phyloP scores from a whole-genome alignment of 2,113 vertebrate species.

The Notiomystis cincta region DNA sequence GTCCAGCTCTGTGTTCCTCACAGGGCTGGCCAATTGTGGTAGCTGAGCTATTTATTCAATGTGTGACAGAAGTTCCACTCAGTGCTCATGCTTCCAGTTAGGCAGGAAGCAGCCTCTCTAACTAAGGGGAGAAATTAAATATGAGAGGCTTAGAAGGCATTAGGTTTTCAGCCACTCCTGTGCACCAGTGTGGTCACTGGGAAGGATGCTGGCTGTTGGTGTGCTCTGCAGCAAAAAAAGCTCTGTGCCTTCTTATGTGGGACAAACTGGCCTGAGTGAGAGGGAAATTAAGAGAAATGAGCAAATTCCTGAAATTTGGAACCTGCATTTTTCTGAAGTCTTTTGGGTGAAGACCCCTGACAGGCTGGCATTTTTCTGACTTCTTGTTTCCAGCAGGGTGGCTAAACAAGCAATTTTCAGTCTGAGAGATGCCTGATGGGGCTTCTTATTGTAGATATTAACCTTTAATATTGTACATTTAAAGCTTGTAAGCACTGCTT shows the following conservation, averaged over 20 bases:
- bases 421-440: neutral
- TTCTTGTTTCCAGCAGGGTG: neutral
- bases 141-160: neutral
- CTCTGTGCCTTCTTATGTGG: neutral
- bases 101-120: neutral
- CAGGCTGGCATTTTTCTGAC: neutral
- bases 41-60: neutral
- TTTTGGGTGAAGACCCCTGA: neutral
- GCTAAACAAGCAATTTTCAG: neutral
- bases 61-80: neutral
- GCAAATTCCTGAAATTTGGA: neutral
- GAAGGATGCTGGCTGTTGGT: neutral
- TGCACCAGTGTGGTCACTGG: neutral
- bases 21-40: neutral
- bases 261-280: accelerated
- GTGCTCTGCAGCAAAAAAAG: neutral
- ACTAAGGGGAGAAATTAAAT: neutral
- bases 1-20: neutral
- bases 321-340: neutral
- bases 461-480: slow-evolving; percentile 54
- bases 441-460: slow-evolving; percentile 8
- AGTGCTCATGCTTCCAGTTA: neutral
- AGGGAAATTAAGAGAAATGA: neutral
- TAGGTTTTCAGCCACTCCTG: neutral
- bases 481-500: slow-evolving; percentile 21